A percentile compares a stretch with the other conserved stretches of the same genome.
Evolutionary conservation across 2,113 vertebrate species (phyloP).

Genomic region (Oceanodroma tethys): DNA sequence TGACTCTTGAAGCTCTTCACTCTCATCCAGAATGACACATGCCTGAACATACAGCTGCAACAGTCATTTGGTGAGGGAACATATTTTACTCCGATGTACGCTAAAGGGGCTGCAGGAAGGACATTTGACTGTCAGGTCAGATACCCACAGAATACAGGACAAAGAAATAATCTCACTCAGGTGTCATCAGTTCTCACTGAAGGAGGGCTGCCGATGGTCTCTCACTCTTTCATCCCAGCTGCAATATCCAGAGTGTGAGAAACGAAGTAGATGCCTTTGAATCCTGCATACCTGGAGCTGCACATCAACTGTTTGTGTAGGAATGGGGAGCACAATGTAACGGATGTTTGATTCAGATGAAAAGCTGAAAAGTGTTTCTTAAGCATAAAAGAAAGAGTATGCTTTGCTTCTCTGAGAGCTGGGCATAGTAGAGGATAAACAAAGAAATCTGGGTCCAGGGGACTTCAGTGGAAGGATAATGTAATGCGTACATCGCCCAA

Average conservation of each 20-base stretch:
- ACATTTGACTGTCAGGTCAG: background rate
- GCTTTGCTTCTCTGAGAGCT: background rate
- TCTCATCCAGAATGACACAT: fast-evolving
- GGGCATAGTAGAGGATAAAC: background rate
- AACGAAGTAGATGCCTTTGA: background rate
- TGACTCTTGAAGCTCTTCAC: background rate
- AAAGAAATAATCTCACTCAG: background rate
- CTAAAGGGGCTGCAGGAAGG: background rate
- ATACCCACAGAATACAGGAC: background rate
- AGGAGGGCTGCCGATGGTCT: background rate
- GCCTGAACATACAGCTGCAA: background rate
- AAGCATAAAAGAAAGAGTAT: background rate
- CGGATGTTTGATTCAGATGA: background rate
- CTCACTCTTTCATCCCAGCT: background rate
- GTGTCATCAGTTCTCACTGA: background rate
- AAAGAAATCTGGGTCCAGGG: background rate
- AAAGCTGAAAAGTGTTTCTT: background rate
- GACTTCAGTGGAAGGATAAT: background rate
- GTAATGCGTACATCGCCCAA: fast-evolving
- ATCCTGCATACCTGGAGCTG: background rate
- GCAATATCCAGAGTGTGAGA: background rate
- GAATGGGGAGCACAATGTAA: background rate
- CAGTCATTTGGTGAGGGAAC: background rate
- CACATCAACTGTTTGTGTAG: background rate
- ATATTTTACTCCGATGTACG: background rate